Evolutionary conservation across 2,888 invertebrate genomes (phyloP).

Genomic region (Aspidapion aeneum): DNA sequence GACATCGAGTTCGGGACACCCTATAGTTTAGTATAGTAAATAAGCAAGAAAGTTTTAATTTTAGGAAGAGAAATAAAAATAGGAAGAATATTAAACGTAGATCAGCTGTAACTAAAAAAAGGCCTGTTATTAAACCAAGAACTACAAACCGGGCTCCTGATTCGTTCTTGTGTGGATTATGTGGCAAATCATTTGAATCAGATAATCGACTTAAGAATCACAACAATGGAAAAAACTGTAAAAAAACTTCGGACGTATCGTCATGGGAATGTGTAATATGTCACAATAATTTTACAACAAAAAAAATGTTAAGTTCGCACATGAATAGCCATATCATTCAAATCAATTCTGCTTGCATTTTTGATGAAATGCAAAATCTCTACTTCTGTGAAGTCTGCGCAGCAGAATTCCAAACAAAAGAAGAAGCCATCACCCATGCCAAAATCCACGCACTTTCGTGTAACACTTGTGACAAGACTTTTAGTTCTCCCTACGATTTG

Average conservation of each 20-base stretch:
- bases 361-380: conserved; percentile 31
- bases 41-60: no score
- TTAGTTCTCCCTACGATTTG: not conserved
- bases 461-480: not conserved
- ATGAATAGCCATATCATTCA: not conserved
- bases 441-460: not conserved
- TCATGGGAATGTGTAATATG: not conserved
- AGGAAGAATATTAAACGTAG: no score
- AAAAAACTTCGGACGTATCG: not conserved
- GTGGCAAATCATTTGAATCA: not conserved
- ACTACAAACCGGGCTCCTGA: not conserved
- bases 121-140: not conserved
- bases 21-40: no score
- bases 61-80: not conserved
- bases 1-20: no score
- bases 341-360: conserved; percentile 27
- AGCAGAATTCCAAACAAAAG: conserved; percentile 28
- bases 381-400: conserved; percentile 33
- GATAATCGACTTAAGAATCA: not conserved
- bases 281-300: not conserved
- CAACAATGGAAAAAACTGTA: not conserved
- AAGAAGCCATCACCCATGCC: conserved; percentile 15
- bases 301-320: not conserved
- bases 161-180: not conserved
- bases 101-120: not conserved